A percentile compares a stretch with the other conserved stretches of the same genome.
Conservation (phyloP, 2,113 vertebrate genomes). For the Callospermophilus lateralis region DNA sequence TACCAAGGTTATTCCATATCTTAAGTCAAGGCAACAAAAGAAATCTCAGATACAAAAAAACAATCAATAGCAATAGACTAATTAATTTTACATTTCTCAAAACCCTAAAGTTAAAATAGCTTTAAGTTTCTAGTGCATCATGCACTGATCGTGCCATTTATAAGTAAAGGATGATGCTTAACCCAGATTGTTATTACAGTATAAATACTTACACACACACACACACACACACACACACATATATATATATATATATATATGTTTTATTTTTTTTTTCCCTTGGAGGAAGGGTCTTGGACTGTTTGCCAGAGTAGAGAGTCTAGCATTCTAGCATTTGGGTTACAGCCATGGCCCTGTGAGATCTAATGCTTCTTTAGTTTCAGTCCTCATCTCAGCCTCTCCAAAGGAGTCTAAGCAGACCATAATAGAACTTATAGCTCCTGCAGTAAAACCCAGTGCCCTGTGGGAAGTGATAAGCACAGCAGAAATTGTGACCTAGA, state of each 20-base stretch:
- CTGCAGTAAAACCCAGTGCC: not conserved
- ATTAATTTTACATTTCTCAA: conserved; percentile 57
- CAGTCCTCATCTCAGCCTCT: not conserved
- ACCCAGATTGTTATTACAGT: not conserved
- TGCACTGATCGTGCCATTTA: not conserved
- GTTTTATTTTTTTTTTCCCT: not conserved
- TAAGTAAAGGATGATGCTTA: not conserved
- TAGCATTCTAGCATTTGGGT: not conserved
- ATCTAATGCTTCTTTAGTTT: conserved; percentile 12
- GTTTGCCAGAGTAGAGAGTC: not conserved
- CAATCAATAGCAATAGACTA: not conserved
- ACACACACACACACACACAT: too few species aligned
- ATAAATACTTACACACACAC: not conserved
- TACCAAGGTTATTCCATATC: conserved; percentile 41
- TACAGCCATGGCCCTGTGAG: not conserved
- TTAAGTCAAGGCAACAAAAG: conserved; percentile 39
- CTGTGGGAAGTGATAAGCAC: not conserved
- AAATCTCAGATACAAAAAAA: conserved; percentile 57
- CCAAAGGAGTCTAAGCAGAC: not conserved
- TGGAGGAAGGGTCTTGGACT: not conserved
- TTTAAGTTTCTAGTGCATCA: not conserved
- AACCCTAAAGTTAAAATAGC: conserved; percentile 34
- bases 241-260: too few species aligned
- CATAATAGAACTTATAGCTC: not conserved
- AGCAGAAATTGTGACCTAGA: not conserved